Evolutionary conservation across 92 coral and sea anemone genomes (phyloP).

Genomic region (Meandrina meandrites): DNA sequence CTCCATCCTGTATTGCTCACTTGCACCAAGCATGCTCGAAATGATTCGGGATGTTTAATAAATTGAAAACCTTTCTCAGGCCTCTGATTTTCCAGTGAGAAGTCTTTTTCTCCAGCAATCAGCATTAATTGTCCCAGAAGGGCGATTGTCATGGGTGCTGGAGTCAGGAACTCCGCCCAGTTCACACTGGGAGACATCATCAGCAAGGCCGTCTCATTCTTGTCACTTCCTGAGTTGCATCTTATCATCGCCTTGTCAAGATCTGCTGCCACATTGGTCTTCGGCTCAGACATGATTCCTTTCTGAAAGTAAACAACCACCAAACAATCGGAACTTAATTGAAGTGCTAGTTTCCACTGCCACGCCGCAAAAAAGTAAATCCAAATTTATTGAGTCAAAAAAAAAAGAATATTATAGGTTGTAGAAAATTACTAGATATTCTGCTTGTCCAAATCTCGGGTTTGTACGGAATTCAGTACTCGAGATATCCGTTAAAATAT

Average conservation of each 20-base stretch:
- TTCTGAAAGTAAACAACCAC: background rate
- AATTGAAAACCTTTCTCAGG: slow-evolving; percentile 42
- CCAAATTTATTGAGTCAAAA: no score
- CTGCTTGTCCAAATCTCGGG: no score
- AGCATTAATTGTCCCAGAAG: slow-evolving; percentile 65
- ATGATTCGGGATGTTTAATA: slow-evolving; percentile 56
- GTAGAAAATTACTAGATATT: no score
- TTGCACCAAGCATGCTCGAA: slow-evolving; percentile 72
- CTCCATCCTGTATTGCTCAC: slow-evolving; percentile 68
- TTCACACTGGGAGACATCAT: slow-evolving; percentile 57
- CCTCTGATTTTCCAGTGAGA: slow-evolving; percentile 45
- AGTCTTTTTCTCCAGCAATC: slow-evolving; percentile 59
- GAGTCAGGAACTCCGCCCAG: slow-evolving; percentile 68
- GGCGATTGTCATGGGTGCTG: slow-evolving; percentile 72
- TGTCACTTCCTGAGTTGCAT: slow-evolving; percentile 51
- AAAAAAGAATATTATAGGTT: no score
- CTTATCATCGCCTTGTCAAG: slow-evolving; percentile 49
- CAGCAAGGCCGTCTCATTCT: slow-evolving; percentile 57
- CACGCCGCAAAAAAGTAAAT: no score
- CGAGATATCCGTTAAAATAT: no score
- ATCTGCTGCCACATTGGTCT: slow-evolving; percentile 6
- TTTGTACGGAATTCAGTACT: no score
- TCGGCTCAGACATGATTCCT: slow-evolving; percentile 5
- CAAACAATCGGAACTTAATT: no score
- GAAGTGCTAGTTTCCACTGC: no score